These are phyloP conservation scores for Panurus biarmicus DNA, from an alignment of 2,113 vertebrate species.

Conservation along the genomic window DNA sequence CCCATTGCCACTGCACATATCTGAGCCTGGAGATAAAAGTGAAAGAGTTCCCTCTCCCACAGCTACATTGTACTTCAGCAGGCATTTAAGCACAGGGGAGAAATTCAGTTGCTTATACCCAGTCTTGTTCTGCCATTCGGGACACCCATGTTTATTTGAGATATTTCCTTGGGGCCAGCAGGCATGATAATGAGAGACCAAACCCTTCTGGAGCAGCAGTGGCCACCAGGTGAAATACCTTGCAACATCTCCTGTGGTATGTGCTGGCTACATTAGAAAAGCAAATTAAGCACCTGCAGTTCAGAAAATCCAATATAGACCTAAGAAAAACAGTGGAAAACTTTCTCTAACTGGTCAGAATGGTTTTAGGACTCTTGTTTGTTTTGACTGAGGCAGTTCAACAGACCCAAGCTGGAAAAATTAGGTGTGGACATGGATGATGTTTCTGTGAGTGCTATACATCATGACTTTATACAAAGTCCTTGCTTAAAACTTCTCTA, in stretches of 20 bases:
- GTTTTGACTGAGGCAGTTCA: not conserved
- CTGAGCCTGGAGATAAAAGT: not conserved
- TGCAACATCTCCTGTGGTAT: not conserved
- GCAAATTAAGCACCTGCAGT: not conserved
- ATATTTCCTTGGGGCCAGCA: not conserved
- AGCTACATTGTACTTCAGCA: not conserved
- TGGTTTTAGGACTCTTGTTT: not conserved
- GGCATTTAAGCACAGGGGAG: not conserved
- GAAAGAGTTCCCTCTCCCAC: not conserved
- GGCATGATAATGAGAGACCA: not conserved
- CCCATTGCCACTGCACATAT: not conserved
- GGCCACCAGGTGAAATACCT: not conserved
- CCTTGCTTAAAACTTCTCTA: not conserved
- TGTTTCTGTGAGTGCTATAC: not conserved
- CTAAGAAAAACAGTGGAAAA: not conserved
- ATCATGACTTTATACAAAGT: not conserved
- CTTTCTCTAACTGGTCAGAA: not conserved
- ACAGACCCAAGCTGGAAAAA: not conserved
- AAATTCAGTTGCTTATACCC: not conserved
- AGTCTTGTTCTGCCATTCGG: not conserved
- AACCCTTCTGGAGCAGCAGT: not conserved
- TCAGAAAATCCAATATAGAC: not conserved
- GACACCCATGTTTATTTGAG: not conserved
- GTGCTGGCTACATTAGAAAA: not conserved
- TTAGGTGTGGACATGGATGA: not conserved